phyloP scores from a whole-genome alignment of 2,888 invertebrate genomes.

The Eilema caniola region DNA sequence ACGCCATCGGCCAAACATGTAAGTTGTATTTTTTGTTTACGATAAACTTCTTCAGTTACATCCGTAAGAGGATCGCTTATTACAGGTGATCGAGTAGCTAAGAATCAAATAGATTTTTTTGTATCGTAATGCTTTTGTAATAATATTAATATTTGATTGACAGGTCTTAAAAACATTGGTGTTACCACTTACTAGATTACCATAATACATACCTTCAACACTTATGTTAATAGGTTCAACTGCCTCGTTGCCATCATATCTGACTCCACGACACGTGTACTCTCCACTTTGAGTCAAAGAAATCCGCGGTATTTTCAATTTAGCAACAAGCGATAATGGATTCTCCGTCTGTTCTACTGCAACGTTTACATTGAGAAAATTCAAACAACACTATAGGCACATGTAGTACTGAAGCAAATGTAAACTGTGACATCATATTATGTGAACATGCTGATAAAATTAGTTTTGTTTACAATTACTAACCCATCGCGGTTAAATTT shows the following conservation, averaged over 20 bases:
- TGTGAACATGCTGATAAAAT: background rate
- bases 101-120: conserved; percentile 14
- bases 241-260: conserved; percentile 43
- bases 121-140: too few species aligned
- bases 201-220: conserved; percentile 63
- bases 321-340: conserved; percentile 65
- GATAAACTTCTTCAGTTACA: conserved; percentile 54
- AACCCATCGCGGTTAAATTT: conserved; percentile 51
- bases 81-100: conserved; percentile 58
- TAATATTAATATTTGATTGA: background rate
- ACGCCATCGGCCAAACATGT: conserved; percentile 86
- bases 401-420: conserved; percentile 11
- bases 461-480: conserved; percentile 26
- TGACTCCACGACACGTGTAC: conserved; percentile 67
- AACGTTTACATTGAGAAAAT: conserved; percentile 35
- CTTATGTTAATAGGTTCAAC: conserved; percentile 56
- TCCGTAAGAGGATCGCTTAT: conserved; percentile 58
- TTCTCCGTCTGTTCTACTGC: conserved; percentile 58
- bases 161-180: too few species aligned
- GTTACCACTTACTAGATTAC: background rate
- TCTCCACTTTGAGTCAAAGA: conserved; percentile 61
- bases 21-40: conserved; percentile 64
- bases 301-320: conserved; percentile 63
- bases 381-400: conserved; percentile 9
- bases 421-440: conserved; percentile 24